Percentiles rank a stretch among this genome's conserved stretches.
Conservation (phyloP, 2,888 invertebrate genomes). For the Tuta absoluta region DNA sequence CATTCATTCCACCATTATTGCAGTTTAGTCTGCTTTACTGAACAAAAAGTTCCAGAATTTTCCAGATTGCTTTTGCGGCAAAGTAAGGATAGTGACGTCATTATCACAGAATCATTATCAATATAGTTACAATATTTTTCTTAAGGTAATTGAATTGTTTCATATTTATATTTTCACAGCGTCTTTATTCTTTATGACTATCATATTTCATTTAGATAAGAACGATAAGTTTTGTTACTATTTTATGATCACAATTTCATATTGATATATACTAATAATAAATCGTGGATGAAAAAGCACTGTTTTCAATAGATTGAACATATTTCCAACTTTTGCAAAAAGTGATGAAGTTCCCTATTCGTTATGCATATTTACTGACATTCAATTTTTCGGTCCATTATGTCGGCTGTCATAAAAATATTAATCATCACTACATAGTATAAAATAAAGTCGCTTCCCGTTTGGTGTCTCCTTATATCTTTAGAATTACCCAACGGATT, state of each 20-base stretch:
- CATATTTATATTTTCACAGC: too few species aligned
- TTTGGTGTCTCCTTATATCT: too few species aligned
- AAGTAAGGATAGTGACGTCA: background rate
- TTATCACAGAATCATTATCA: background rate
- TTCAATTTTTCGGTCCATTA: constrained; percentile 41
- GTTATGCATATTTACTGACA: constrained; percentile 27
- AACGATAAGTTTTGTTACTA: too few species aligned
- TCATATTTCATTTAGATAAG: too few species aligned
- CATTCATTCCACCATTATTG: constrained; percentile 44
- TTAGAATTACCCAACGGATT: too few species aligned
- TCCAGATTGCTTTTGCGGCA: background rate
- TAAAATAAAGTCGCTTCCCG: too few species aligned
- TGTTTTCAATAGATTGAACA: background rate
- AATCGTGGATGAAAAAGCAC: background rate
- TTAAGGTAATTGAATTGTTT: too few species aligned
- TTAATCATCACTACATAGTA: too few species aligned
- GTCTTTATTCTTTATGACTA: too few species aligned
- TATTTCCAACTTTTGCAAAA: background rate
- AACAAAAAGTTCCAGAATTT: constrained; percentile 32
- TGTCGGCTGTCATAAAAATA: constrained; percentile 47
- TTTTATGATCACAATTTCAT: too few species aligned
- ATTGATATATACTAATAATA: background rate
- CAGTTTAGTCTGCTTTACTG: constrained; percentile 23
- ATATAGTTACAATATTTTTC: too few species aligned
- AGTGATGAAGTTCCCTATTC: constrained; percentile 3